Conservation (phyloP, 2,888 invertebrate genomes). For the Brenthis hecate region DNA sequence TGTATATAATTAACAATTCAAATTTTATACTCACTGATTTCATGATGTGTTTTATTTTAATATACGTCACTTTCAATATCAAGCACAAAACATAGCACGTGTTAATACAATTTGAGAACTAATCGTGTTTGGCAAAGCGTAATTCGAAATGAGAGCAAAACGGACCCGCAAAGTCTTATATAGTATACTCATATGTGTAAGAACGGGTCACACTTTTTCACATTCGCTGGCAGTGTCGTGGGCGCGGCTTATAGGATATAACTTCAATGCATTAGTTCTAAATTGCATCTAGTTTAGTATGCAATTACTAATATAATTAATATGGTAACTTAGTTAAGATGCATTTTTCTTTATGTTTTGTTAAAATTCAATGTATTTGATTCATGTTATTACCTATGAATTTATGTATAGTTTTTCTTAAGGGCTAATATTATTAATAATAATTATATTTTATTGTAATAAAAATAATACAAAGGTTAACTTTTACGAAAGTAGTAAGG, state of each 20-base stretch:
- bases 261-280: constrained; percentile 20
- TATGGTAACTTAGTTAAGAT: neutral
- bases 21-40: constrained; percentile 58
- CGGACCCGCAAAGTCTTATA: constrained; percentile 76
- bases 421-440: too few relatives aligned
- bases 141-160: constrained; percentile 80
- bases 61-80: constrained; percentile 34
- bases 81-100: constrained; percentile 35
- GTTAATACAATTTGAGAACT: constrained; percentile 37
- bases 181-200: constrained; percentile 80
- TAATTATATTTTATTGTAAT: too few relatives aligned
- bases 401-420: too few relatives aligned
- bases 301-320: neutral
- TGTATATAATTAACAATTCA: neutral
- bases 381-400: too few relatives aligned
- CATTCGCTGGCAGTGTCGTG: constrained; percentile 70
- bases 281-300: constrained; percentile 18
- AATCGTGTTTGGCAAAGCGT: constrained; percentile 76
- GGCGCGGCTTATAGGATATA: constrained; percentile 62
- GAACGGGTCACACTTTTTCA: constrained; percentile 79
- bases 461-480: too few relatives aligned
- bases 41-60: constrained; percentile 50
- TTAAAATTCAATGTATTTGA: neutral
- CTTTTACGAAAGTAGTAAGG: too few relatives aligned
- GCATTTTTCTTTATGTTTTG: neutral